Percentiles rank a stretch among this genome's conserved stretches.
These are phyloP conservation scores for Ciconia stormi DNA, from an alignment of 2,113 vertebrate genomes.

Conservation along the genomic window DNA sequence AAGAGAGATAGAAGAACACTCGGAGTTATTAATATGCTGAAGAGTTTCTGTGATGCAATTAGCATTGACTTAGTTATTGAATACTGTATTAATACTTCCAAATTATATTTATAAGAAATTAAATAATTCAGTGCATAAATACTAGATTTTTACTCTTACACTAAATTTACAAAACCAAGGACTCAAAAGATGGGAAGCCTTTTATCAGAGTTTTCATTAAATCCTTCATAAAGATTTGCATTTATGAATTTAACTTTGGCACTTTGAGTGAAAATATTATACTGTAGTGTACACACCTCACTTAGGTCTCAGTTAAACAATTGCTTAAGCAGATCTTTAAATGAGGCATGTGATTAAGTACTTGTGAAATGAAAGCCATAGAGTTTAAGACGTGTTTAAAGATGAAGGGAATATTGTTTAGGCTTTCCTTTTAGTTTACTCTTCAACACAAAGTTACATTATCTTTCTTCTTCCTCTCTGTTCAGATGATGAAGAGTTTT, in stretches of 20 bases:
- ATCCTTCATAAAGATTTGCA: not conserved
- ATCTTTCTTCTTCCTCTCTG: not conserved
- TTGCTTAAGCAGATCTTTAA: not conserved
- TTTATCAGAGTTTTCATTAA: not conserved
- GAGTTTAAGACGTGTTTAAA: not conserved
- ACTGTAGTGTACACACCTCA: not conserved
- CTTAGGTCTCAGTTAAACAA: not conserved
- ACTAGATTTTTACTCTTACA: not conserved
- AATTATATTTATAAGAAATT: not conserved
- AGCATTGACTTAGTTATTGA: not conserved
- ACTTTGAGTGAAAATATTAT: not conserved
- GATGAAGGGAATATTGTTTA: not conserved
- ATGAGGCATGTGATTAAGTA: not conserved
- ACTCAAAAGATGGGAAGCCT: not conserved
- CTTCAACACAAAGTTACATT: not conserved
- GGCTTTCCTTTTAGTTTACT: not conserved
- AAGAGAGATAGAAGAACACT: constrained; percentile 23
- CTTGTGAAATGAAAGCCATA: not conserved
- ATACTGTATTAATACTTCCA: not conserved
- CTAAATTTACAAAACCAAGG: not conserved
- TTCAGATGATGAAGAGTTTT: not conserved
- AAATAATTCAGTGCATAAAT: not conserved
- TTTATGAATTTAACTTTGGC: not conserved
- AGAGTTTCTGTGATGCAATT: not conserved
- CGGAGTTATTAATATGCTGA: not conserved